Evolutionary conservation across 2,888 invertebrate genomes (phyloP).

Genomic region (Noctua comes): DNA sequence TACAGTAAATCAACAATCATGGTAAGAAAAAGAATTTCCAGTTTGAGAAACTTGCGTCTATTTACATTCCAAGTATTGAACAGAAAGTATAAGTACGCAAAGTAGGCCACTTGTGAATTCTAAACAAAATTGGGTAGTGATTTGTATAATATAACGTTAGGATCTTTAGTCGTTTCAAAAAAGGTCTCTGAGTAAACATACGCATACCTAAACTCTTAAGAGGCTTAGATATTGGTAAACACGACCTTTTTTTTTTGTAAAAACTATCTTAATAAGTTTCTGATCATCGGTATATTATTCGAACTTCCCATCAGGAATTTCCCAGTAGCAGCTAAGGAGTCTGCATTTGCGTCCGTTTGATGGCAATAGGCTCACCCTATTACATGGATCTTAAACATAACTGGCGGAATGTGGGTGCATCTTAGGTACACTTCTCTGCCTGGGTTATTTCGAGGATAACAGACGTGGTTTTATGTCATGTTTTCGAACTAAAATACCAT

Average conservation of each 20-base stretch:
- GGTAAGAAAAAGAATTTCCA: neutral
- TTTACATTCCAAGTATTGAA: conserved; percentile 39
- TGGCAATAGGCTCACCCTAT: neutral
- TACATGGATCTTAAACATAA: neutral
- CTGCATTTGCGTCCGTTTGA: too few species aligned
- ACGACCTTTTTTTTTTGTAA: conserved; percentile 19
- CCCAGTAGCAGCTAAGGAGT: too few species aligned
- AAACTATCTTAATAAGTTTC: conserved; percentile 23
- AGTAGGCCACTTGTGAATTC: conserved; percentile 44
- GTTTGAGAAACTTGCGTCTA: conserved; percentile 5
- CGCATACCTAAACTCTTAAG: conserved; percentile 40
- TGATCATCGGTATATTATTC: conserved; percentile 3
- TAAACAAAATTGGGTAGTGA: conserved; percentile 45
- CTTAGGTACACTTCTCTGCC: neutral
- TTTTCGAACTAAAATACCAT: conserved; percentile 1
- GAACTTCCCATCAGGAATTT: neutral
- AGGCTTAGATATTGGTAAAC: conserved; percentile 52
- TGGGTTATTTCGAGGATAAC: neutral
- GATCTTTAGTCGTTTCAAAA: conserved; percentile 52
- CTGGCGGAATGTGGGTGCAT: neutral
- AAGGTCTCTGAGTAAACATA: conserved; percentile 41
- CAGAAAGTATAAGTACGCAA: conserved; percentile 28
- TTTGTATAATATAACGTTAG: conserved; percentile 58
- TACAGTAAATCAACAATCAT: neutral
- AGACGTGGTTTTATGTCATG: neutral